These are phyloP conservation scores for Acleris sparsana DNA, from an alignment of 2,888 invertebrate genomes.

Conservation along the genomic window DNA sequence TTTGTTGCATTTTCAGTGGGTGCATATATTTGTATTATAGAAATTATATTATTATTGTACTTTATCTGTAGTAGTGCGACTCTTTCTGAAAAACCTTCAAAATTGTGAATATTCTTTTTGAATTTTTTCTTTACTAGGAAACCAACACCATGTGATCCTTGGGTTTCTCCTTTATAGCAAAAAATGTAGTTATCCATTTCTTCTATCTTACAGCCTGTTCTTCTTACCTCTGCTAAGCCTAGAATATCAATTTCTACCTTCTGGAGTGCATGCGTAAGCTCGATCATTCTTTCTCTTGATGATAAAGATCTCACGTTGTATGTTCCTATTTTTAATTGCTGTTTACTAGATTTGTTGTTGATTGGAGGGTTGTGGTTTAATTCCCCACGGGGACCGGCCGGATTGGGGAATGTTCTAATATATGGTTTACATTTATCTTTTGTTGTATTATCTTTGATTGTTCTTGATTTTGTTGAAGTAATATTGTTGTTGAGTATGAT, in stretches of 20 bases:
- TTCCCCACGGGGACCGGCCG: background rate
- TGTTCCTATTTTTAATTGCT: background rate
- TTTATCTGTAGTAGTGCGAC: slow-evolving; percentile 34
- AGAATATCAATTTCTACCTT: background rate
- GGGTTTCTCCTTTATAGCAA: slow-evolving; percentile 8
- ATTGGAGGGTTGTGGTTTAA: background rate
- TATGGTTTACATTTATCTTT: no score
- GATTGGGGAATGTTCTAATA: no score
- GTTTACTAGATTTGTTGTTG: background rate
- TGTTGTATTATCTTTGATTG: no score
- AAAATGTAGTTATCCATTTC: no score
- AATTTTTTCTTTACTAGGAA: slow-evolving; percentile 35
- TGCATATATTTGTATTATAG: slow-evolving; percentile 38
- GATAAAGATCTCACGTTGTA: background rate
- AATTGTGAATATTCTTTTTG: slow-evolving; percentile 22
- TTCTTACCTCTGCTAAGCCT: background rate
- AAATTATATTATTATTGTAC: slow-evolving; percentile 29
- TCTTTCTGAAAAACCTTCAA: slow-evolving; percentile 14
- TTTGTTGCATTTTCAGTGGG: slow-evolving; percentile 7
- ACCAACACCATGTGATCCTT: slow-evolving; percentile 36
- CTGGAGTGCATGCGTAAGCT: background rate
- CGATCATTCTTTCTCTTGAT: background rate
- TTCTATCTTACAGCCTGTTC: background rate
- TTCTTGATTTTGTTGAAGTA: no score
- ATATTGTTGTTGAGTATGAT: no score